Evolutionary conservation across 2,888 invertebrate genomes (phyloP).

Genomic region (Melipona bicolor): DNA sequence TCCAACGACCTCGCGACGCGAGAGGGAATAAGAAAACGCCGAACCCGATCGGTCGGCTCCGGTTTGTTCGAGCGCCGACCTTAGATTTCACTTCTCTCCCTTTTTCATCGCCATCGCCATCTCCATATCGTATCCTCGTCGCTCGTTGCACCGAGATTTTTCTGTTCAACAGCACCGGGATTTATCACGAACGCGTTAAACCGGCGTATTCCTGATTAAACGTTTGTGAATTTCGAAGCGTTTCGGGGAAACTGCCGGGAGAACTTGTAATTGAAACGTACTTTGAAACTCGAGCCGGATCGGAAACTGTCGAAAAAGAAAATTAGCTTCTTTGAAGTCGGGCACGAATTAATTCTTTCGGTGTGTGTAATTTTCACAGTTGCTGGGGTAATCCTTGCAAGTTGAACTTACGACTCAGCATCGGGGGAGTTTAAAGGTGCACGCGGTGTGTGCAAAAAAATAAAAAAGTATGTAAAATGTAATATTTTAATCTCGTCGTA

Average conservation of each 20-base stretch:
- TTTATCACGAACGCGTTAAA: not conserved
- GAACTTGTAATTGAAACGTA: not conserved
- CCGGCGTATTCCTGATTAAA: too few species aligned
- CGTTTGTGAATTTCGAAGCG: too few species aligned
- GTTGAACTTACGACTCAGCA: not conserved
- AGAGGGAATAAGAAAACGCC: conserved; percentile 39
- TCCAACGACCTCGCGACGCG: conserved; percentile 46
- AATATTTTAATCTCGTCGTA: too few species aligned
- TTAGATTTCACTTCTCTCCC: conserved; percentile 22
- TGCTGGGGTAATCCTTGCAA: not conserved
- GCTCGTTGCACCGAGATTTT: not conserved
- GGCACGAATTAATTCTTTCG: not conserved
- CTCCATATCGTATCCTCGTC: not conserved
- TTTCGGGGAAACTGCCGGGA: too few species aligned
- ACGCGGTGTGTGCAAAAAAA: not conserved
- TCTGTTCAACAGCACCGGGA: too few species aligned
- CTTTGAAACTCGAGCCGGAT: conserved; percentile 1
- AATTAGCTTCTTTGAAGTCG: not conserved
- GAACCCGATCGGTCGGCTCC: conserved; percentile 50
- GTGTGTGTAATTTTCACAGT: not conserved
- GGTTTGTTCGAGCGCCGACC: conserved; percentile 38
- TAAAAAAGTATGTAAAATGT: not conserved
- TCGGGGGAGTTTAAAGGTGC: not conserved
- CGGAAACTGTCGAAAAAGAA: not conserved
- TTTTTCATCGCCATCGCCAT: not conserved